A percentile compares a stretch with the other conserved stretches of the same genome.
Evolutionary conservation across 2,797 vertebrate species (phyloP).

Genomic region (Neosilurus hyrtlii): DNA sequence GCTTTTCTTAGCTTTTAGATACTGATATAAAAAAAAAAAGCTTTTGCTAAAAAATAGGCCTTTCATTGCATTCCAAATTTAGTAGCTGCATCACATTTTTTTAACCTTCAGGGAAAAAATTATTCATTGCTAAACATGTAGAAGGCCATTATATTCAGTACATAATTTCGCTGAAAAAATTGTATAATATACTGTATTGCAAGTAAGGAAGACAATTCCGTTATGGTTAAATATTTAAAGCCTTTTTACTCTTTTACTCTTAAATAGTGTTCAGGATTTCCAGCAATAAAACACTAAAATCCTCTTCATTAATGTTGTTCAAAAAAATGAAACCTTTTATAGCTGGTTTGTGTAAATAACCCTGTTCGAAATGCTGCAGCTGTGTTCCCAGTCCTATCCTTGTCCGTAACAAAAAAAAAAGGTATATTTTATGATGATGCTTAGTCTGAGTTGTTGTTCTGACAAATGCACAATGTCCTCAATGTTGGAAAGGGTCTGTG

Average conservation of each 20-base stretch:
- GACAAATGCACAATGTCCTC: not conserved
- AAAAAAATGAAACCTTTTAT: not conserved
- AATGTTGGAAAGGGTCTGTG: not conserved
- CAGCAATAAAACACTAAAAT: not conserved
- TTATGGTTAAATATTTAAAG: not conserved
- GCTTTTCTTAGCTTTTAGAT: constrained; percentile 35
- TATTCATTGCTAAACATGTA: not conserved
- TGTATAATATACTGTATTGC: not conserved
- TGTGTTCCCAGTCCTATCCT: not conserved
- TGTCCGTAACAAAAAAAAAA: not conserved
- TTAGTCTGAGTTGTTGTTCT: not conserved
- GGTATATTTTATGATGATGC: not conserved
- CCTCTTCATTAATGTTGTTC: not conserved
- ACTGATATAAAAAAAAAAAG: constrained; percentile 9
- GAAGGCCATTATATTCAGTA: not conserved
- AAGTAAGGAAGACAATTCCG: not conserved
- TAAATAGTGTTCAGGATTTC: not conserved
- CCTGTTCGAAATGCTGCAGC: not conserved
- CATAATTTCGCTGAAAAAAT: not conserved
- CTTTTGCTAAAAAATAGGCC: constrained; percentile 3
- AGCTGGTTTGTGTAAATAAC: not conserved
- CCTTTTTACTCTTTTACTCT: not conserved
- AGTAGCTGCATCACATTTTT: constrained; percentile 9
- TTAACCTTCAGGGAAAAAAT: not conserved
- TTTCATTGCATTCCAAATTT: constrained; percentile 12